These are phyloP conservation scores for Lithophane socia DNA, from an alignment of 2,888 invertebrate species.

Conservation along the genomic window DNA sequence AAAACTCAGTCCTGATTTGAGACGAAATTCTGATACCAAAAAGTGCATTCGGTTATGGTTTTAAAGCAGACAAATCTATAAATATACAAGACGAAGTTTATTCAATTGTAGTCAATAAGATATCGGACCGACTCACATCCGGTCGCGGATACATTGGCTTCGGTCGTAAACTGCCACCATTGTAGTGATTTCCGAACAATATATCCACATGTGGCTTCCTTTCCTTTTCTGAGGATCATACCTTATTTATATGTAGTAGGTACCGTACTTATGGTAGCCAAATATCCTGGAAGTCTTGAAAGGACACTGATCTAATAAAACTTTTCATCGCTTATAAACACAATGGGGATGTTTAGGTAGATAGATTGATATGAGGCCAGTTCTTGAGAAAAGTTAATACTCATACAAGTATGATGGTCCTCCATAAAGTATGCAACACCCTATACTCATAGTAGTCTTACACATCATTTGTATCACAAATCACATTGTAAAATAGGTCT, in stretches of 20 bases:
- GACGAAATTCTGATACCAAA: background rate
- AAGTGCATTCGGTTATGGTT: background rate
- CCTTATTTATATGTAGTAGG: slow-evolving; percentile 32
- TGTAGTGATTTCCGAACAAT: slow-evolving; percentile 56
- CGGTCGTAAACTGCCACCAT: slow-evolving; percentile 50
- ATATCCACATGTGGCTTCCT: slow-evolving; percentile 47
- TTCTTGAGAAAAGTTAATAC: background rate
- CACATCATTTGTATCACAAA: no score
- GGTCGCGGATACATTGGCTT: slow-evolving; percentile 38
- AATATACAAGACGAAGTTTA: slow-evolving; percentile 18
- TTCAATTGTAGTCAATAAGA: slow-evolving; percentile 48
- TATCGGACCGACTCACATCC: slow-evolving; percentile 40
- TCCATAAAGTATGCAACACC: no score
- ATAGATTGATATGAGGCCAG: background rate
- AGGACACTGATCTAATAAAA: background rate
- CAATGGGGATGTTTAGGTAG: no score
- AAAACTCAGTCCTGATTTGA: background rate
- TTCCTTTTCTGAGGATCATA: slow-evolving; percentile 31
- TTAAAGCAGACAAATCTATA: slow-evolving; percentile 26
- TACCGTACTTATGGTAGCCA: slow-evolving; percentile 10
- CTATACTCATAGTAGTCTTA: no score
- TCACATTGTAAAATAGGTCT: no score
- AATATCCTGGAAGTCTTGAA: slow-evolving; percentile 29
- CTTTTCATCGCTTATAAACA: background rate
- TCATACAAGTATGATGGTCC: no score